Evolutionary conservation across 2,888 invertebrate species (phyloP).

Genomic region (Ochropleura plecta): DNA sequence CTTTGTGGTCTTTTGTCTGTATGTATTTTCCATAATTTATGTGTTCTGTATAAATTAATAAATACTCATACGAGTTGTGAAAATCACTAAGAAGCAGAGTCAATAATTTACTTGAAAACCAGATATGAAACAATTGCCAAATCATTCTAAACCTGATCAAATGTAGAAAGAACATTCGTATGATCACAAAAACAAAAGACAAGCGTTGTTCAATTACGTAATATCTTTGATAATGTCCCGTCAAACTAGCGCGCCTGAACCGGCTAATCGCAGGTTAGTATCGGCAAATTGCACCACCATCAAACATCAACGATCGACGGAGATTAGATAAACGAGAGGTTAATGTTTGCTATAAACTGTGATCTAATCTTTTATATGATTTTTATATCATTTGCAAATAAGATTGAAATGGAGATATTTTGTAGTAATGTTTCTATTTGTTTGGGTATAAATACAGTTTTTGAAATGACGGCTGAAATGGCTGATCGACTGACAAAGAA

Average conservation of each 20-base stretch:
- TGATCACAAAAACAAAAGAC: conserved; percentile 17
- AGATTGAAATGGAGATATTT: conserved; percentile 12
- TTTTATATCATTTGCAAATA: conserved; percentile 48
- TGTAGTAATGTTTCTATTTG: conserved; percentile 44
- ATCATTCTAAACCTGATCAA: neutral
- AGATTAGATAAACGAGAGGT: conserved; percentile 64
- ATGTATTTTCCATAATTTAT: too few species aligned
- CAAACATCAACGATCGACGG: conserved; percentile 57
- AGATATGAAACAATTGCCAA: neutral
- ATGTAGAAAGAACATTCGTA: neutral
- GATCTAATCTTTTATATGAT: conserved; percentile 47
- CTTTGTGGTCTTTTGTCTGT: too few species aligned
- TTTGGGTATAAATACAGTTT: neutral
- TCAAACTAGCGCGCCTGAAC: conserved; percentile 43
- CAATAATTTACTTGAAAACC: neutral
- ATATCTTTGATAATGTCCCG: conserved; percentile 32
- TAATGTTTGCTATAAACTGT: conserved; percentile 55
- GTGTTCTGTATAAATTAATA: too few species aligned
- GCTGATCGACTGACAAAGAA: neutral
- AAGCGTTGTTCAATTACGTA: conserved; percentile 4
- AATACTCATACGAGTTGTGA: too few species aligned
- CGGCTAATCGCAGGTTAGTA: conserved; percentile 48
- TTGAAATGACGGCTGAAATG: neutral
- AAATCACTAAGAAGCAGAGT: neutral
- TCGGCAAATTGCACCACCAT: conserved; percentile 56